Evolutionary conservation across 2,888 invertebrate species (phyloP).

Genomic region (Clepsis dumicolana): DNA sequence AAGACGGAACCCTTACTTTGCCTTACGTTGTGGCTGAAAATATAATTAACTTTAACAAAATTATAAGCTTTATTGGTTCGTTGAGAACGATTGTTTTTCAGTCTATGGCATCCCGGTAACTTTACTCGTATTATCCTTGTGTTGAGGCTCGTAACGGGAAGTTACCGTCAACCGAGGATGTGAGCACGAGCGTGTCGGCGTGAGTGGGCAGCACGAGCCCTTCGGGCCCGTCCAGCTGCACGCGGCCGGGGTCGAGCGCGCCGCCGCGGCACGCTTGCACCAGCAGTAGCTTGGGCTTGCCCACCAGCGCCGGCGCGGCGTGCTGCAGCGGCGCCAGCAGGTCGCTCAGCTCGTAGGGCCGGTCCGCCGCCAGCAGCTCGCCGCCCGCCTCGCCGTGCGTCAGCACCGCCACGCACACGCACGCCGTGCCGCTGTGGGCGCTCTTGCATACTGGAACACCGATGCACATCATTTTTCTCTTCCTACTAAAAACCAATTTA

Average conservation of each 20-base stretch:
- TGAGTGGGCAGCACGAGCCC: slow-evolving; percentile 58
- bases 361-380: slow-evolving; percentile 61
- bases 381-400: slow-evolving; percentile 66
- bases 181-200: slow-evolving; percentile 66
- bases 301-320: slow-evolving; percentile 52
- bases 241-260: slow-evolving; percentile 59
- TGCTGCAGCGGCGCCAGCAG: slow-evolving; percentile 57
- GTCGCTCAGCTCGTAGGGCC: slow-evolving; percentile 61
- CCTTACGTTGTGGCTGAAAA: too few species aligned
- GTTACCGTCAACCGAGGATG: slow-evolving; percentile 71
- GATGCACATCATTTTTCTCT: too few species aligned
- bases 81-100: too few species aligned
- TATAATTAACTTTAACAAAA: too few species aligned
- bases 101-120: too few species aligned
- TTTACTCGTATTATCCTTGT: too few species aligned
- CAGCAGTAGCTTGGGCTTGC: slow-evolving; percentile 69
- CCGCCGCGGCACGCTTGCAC: slow-evolving; percentile 72
- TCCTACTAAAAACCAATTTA: too few species aligned
- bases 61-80: too few species aligned
- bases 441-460: slow-evolving; percentile 56
- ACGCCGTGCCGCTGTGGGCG: slow-evolving; percentile 65
- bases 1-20: too few species aligned
- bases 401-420: slow-evolving; percentile 66
- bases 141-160: background rate
- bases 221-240: slow-evolving; percentile 58